Conservation (phyloP, 2,113 vertebrate genomes). For the Paraplagusia blochii region DNA sequence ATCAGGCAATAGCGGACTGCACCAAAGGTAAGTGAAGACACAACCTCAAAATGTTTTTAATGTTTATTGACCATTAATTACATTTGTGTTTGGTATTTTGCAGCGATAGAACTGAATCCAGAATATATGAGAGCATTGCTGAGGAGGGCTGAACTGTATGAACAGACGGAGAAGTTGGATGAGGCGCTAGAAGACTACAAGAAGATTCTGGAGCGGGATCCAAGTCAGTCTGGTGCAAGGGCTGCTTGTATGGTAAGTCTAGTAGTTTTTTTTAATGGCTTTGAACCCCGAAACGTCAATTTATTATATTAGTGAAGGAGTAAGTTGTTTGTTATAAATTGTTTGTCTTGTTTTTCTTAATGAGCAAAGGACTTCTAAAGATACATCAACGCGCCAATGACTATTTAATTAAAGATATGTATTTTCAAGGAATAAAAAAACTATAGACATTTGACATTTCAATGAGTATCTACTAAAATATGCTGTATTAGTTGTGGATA, state of each 20-base stretch:
- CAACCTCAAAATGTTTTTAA: neutral
- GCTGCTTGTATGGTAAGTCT: conserved; percentile 82
- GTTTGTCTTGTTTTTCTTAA: too few relatives aligned
- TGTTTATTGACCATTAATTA: neutral
- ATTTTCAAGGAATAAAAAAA: too few relatives aligned
- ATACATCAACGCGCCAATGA: too few relatives aligned
- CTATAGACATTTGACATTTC: too few relatives aligned
- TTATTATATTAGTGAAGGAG: too few relatives aligned
- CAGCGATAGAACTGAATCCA: conserved; percentile 67
- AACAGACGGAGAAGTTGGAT: conserved; percentile 92
- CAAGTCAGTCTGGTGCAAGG: conserved; percentile 79
- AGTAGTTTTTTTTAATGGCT: too few relatives aligned
- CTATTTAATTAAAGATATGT: too few relatives aligned
- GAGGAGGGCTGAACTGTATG: conserved; percentile 89
- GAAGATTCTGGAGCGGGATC: conserved; percentile 84
- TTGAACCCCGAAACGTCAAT: too few relatives aligned
- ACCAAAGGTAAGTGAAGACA: conserved; percentile 50
- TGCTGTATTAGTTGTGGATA: too few relatives aligned
- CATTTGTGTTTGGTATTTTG: neutral
- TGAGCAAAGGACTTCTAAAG: too few relatives aligned
- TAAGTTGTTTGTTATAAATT: too few relatives aligned
- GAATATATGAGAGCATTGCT: conserved; percentile 86
- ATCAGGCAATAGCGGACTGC: conserved; percentile 58
- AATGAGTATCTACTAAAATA: too few relatives aligned
- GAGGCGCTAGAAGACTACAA: conserved; percentile 95